These are phyloP conservation scores for Malaclemys terrapin DNA, from an alignment of 2,113 vertebrate genomes.

Conservation along the genomic window DNA sequence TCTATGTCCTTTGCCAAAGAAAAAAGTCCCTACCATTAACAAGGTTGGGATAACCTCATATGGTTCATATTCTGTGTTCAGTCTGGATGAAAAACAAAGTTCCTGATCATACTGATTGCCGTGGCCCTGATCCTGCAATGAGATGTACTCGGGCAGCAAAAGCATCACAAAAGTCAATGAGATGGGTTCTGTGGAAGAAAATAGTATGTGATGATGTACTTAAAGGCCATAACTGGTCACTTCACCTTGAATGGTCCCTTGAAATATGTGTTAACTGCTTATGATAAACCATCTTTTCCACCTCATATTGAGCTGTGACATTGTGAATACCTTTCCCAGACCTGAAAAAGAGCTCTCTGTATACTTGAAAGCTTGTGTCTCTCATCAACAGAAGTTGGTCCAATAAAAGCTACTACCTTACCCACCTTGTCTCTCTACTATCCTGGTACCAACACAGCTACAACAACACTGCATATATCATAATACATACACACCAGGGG, in stretches of 20 bases:
- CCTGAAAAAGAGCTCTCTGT: neutral
- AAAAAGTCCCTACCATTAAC: neutral
- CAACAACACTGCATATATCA: neutral
- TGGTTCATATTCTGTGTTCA: neutral
- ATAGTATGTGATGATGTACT: neutral
- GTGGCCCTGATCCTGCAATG: neutral
- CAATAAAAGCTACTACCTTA: neutral
- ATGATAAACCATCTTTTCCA: neutral
- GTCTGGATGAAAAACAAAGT: conserved; percentile 51
- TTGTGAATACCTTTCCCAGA: neutral
- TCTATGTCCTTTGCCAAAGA: conserved; percentile 6
- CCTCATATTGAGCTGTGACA: neutral
- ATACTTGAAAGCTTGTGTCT: neutral
- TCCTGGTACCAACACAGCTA: neutral
- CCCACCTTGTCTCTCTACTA: neutral
- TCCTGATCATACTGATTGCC: conserved; percentile 22
- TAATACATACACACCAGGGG: neutral
- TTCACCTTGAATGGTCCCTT: neutral
- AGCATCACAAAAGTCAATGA: neutral
- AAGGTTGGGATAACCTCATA: neutral
- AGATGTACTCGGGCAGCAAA: neutral
- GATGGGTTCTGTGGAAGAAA: neutral
- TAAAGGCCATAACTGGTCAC: neutral
- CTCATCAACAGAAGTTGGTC: neutral
- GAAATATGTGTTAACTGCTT: neutral